Evolutionary conservation across 2,888 invertebrate genomes (phyloP), one percentile per base, ranked within the genome.

Genomic region (Ctena decussata): DNA sequence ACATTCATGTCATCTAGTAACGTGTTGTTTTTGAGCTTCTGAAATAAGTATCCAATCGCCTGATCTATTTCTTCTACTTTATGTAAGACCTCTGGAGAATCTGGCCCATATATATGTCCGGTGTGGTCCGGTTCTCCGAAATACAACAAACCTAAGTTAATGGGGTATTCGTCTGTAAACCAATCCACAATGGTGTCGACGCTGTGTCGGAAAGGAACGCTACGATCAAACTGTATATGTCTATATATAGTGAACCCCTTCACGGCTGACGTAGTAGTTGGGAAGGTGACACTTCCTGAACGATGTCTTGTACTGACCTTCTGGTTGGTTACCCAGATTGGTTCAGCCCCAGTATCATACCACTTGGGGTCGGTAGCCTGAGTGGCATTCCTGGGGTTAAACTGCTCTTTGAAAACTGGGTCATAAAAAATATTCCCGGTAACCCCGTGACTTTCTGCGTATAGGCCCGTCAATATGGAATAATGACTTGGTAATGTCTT

Each of bases 401-500:
- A 94, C 0, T 80, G 90, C 77, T 93, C 91, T 53, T 94, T 92
- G 86, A 94, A 87, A 65, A 91, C 46, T 93, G 96, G 96, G 93
- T 97, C 97, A 92, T 96, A 97, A 91, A 97, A 96, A 37, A 93
- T 93, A 93, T 97, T 97, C 18, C 97, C 97, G 1, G 97, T 95
- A 44, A 98, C 97, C 0, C 97, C 97, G 95, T 98, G 97, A 24
- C 96, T 96, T 94, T 97, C 97, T 0, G 97, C 96, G 93, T 97
- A 97, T 27, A 94, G 74, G 30, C 95, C 95, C 8, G 96, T 98
- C 0, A 97, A 97, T 77, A 98, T 97, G 0, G 97, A 96, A 92
- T 97, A 97, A 95, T 98, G 98, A 95, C 98, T 98, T 0, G 97
- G 97, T 93, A 97, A 97, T 0, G 98, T 98, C 95, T 97, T 97